A percentile compares a stretch with the other conserved stretches of the same genome.
phyloP scores from a whole-genome alignment of 2,888 invertebrate species.

The Ischnura elegans region DNA sequence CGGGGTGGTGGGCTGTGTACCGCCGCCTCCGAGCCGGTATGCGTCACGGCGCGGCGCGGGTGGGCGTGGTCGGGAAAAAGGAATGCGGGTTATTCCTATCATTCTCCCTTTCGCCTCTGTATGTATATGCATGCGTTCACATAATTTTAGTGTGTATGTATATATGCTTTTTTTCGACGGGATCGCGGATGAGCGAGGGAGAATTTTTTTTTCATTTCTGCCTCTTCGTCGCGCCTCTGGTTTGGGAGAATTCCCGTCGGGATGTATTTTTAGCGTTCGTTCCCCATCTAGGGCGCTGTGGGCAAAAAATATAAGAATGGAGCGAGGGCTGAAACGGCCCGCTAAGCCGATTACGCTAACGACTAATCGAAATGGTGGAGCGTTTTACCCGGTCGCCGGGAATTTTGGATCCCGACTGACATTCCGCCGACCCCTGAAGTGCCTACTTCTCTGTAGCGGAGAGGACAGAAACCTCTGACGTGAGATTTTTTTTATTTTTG shows the following conservation, averaged over 20 bases:
- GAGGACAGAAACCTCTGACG: neutral
- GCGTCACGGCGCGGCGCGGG: too few species aligned
- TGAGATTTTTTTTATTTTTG: neutral
- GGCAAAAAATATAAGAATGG: neutral
- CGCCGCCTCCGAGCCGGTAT: too few species aligned
- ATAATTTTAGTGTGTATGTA: too few species aligned
- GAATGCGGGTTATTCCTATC: slow-evolving; percentile 24
- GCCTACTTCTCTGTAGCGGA: neutral
- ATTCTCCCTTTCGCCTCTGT: too few species aligned
- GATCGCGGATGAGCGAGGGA: neutral
- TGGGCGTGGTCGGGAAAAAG: neutral
- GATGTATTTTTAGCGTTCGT: slow-evolving; percentile 30
- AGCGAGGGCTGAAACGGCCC: neutral
- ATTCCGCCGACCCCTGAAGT: neutral
- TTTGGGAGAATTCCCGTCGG: neutral
- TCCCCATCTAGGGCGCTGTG: neutral
- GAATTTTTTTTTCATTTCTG: neutral
- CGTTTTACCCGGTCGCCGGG: neutral
- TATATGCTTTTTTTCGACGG: neutral
- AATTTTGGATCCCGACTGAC: neutral
- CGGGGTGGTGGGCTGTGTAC: too few species aligned
- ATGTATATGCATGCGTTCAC: too few species aligned
- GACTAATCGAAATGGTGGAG: slow-evolving; percentile 14
- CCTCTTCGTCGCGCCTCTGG: neutral
- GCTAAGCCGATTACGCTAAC: slow-evolving; percentile 27